These are phyloP conservation scores for Pedicia rivosa DNA, from an alignment of 2,888 invertebrate genomes.

Conservation along the genomic window DNA sequence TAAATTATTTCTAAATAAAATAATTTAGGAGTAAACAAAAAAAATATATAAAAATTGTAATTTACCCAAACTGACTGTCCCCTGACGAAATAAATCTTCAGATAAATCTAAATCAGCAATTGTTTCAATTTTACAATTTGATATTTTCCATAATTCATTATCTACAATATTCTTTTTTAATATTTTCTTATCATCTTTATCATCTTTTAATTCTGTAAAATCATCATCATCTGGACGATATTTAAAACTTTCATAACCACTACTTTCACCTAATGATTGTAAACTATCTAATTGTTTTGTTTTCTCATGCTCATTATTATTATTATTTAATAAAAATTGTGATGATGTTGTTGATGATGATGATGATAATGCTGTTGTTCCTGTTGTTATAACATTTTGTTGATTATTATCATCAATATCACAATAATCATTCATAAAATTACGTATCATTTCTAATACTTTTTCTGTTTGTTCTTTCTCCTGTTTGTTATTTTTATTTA, in stretches of 20 bases:
- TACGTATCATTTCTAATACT: constrained; percentile 21
- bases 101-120: constrained; percentile 29
- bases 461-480: constrained; percentile 20
- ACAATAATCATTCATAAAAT: constrained; percentile 25
- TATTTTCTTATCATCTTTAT: constrained; percentile 13
- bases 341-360: background rate
- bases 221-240: constrained; percentile 38
- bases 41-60: background rate
- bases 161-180: constrained; percentile 10
- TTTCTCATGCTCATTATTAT: constrained; percentile 22
- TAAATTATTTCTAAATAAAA: background rate
- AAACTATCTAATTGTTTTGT: constrained; percentile 39
- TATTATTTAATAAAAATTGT: constrained; percentile 5
- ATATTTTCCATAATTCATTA: constrained; percentile 26
- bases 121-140: constrained; percentile 22
- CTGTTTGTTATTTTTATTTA: constrained; percentile 10
- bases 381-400: background rate
- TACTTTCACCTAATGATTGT: constrained; percentile 51
- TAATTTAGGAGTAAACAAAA: constrained; percentile 2
- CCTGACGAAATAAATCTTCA: constrained; percentile 31
- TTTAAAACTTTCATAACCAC: constrained; percentile 61
- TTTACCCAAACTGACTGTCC: constrained; percentile 30
- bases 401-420: background rate
- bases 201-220: constrained; percentile 16
- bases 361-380: background rate